Conservation (phyloP, 2,113 vertebrate species). For the Pristiophorus japonicus region DNA sequence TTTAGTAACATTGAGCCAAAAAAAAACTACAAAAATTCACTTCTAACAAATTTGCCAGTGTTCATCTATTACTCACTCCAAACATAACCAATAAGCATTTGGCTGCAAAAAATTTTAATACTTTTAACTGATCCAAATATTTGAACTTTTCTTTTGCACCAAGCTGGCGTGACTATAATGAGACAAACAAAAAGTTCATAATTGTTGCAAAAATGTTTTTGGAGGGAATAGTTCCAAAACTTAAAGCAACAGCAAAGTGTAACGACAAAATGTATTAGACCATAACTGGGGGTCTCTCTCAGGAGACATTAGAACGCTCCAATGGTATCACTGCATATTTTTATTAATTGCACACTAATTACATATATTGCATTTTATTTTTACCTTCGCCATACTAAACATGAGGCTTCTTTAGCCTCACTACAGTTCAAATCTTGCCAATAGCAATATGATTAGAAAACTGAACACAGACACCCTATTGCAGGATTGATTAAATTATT, state of each 20-base stretch:
- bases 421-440: too few species aligned
- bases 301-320: neutral
- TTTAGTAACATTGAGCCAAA: neutral
- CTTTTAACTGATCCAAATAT: neutral
- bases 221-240: neutral
- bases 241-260: neutral
- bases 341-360: neutral
- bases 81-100: neutral
- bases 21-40: neutral
- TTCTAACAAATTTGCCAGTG: neutral
- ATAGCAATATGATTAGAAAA: too few species aligned
- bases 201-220: neutral
- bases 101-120: neutral
- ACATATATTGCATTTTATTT: neutral
- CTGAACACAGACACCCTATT: too few species aligned
- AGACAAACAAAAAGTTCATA: neutral
- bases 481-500: too few species aligned
- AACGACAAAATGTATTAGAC: neutral
- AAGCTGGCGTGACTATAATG: neutral
- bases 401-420: neutral
- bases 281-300: neutral
- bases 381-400: neutral
- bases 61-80: neutral
- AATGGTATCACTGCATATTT: neutral
- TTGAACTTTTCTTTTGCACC: neutral